phyloP scores from a whole-genome alignment of 2,888 invertebrate genomes.

The Noctua janthe region DNA sequence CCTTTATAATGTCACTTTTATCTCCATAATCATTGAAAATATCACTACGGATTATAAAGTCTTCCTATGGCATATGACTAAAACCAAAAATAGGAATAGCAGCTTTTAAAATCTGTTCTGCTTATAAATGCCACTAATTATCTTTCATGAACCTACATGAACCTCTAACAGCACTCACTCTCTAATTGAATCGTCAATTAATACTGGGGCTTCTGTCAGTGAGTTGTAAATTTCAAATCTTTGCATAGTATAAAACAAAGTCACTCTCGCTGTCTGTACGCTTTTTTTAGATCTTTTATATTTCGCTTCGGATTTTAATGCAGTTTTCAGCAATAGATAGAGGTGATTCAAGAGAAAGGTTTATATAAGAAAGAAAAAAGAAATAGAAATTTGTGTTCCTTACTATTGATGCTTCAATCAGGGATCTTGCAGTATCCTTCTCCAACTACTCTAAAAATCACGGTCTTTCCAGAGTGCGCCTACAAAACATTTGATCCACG shows the following conservation, averaged over 20 bases:
- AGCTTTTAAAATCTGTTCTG: neutral
- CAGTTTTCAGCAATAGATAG: too few relatives aligned
- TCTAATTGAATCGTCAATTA: constrained; percentile 21
- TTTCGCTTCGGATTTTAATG: too few relatives aligned
- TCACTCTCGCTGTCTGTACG: too few relatives aligned
- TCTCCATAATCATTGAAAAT: neutral
- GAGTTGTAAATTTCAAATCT: constrained; percentile 5
- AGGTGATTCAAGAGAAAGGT: too few relatives aligned
- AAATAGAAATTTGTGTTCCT: neutral
- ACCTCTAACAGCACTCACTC: neutral
- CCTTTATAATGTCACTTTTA: constrained; percentile 25
- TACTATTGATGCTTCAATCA: neutral
- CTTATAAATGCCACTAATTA: neutral
- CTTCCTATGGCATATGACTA: neutral
- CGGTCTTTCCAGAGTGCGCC: constrained; percentile 37
- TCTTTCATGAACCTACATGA: constrained; percentile 6
- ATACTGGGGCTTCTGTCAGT: neutral
- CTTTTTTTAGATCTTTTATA: too few relatives aligned
- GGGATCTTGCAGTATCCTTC: constrained; percentile 17
- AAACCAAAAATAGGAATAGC: neutral
- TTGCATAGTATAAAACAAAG: too few relatives aligned
- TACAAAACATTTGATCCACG: constrained; percentile 61
- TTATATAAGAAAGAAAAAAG: too few relatives aligned
- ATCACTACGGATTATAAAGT: neutral
- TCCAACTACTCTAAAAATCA: constrained; percentile 33